Conservation (phyloP, 1,140 invertebrate species). For the Glossosoma conforme region DNA sequence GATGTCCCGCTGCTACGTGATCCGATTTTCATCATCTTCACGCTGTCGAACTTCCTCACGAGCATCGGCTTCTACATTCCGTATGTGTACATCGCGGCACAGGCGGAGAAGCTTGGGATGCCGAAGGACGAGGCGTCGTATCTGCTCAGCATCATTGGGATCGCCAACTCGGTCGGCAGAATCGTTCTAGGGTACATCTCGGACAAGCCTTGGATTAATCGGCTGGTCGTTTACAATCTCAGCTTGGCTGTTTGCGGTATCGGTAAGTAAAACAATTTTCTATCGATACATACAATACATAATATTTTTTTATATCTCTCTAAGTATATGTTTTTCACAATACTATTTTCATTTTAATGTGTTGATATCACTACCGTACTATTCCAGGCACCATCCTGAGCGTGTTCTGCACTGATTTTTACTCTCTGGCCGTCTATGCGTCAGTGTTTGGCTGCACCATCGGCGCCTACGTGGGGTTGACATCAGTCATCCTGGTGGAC, state of each 20-base stretch:
- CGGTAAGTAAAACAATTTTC: constrained; percentile 51
- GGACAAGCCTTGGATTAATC: constrained; percentile 84
- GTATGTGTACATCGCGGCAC: constrained; percentile 75
- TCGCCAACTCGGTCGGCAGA: constrained; percentile 82
- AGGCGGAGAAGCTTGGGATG: constrained; percentile 58
- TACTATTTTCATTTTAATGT: not conserved
- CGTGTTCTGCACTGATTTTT: constrained; percentile 65
- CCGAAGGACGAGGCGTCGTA: constrained; percentile 54
- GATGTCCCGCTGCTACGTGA: constrained; percentile 80
- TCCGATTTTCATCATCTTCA: constrained; percentile 85
- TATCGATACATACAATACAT: constrained; percentile 11
- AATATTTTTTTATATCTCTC: constrained; percentile 5
- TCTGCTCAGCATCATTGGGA: constrained; percentile 75
- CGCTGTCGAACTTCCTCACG: constrained; percentile 90
- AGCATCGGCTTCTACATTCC: constrained; percentile 96
- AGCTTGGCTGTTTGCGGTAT: constrained; percentile 80
- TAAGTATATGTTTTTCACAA: not conserved
- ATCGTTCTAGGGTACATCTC: constrained; percentile 79
- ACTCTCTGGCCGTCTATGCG: constrained; percentile 70
- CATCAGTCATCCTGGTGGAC: constrained; percentile 85
- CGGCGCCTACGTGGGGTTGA: constrained; percentile 89
- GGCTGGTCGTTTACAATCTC: constrained; percentile 82
- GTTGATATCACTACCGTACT: constrained; percentile 2
- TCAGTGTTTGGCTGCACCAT: constrained; percentile 81
- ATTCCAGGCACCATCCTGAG: constrained; percentile 74